These are phyloP conservation scores for Chelidonichthys spinosus DNA, from an alignment of 2,797 vertebrate genomes.

Conservation along the genomic window DNA sequence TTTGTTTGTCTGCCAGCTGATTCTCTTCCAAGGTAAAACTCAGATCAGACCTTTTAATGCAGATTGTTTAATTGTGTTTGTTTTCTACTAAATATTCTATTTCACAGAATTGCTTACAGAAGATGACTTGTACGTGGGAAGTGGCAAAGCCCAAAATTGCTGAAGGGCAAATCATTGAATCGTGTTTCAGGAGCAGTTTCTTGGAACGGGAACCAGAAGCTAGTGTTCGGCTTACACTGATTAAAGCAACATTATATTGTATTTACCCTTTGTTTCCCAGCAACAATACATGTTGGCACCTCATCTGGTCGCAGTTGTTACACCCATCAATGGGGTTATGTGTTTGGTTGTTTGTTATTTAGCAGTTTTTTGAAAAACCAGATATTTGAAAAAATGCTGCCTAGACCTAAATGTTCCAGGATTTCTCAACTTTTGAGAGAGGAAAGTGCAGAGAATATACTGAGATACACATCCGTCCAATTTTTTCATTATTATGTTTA, in stretches of 20 bases:
- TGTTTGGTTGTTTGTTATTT: conserved; percentile 16
- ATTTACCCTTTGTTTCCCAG: conserved; percentile 7
- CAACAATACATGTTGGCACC: background rate
- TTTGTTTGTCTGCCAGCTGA: background rate
- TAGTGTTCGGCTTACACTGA: background rate
- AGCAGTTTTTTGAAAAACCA: background rate
- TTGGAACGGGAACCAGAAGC: background rate
- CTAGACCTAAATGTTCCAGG: background rate
- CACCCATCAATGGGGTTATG: background rate
- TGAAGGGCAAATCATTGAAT: conserved; percentile 3
- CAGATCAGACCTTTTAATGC: conserved; percentile 17
- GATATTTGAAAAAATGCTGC: background rate
- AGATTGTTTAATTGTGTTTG: background rate
- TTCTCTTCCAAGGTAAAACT: background rate
- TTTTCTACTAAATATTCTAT: background rate
- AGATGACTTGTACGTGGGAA: background rate
- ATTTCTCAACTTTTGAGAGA: background rate
- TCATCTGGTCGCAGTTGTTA: background rate
- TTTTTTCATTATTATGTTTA: background rate
- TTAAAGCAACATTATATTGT: background rate
- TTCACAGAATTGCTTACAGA: background rate
- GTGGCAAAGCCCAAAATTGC: background rate
- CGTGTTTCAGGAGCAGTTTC: conserved; percentile 1
- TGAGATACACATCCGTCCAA: no score
- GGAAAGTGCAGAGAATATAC: no score